Conservation (phyloP, 2,888 invertebrate species). For the Congeria kusceri region DNA sequence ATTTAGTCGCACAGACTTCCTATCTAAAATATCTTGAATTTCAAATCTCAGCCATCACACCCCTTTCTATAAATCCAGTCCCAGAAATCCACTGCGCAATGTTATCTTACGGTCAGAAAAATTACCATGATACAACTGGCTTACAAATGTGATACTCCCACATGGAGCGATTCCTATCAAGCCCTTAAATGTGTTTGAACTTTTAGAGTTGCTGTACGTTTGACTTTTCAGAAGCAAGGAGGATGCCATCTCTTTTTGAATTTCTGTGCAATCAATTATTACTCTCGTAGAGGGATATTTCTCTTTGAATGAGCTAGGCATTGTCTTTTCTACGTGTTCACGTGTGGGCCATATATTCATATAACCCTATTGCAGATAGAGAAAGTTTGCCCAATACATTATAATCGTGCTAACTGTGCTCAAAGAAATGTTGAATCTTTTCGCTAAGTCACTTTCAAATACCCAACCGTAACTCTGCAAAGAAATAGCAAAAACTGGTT, state of each 20-base stretch:
- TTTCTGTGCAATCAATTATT: conserved; percentile 52
- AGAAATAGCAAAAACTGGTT: conserved; percentile 51
- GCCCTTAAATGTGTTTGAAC: conserved; percentile 35
- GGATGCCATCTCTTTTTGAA: conserved; percentile 44
- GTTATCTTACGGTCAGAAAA: conserved; percentile 32
- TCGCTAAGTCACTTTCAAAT: conserved; percentile 41
- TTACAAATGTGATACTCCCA: conserved; percentile 32
- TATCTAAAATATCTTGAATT: conserved; percentile 21
- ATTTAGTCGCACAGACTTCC: background rate
- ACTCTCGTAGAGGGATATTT: conserved; percentile 46
- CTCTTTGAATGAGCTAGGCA: conserved; percentile 43
- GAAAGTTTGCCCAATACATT: conserved; percentile 39
- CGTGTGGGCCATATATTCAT: conserved; percentile 43
- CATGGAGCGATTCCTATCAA: conserved; percentile 28
- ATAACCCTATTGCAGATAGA: conserved; percentile 20
- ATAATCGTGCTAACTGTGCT: conserved; percentile 29
- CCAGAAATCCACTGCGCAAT: conserved; percentile 14
- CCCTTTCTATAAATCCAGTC: conserved; percentile 8
- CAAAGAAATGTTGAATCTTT: conserved; percentile 29
- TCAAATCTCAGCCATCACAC: conserved; percentile 42
- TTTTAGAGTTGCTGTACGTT: conserved; percentile 41
- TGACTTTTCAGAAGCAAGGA: conserved; percentile 25
- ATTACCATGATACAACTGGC: conserved; percentile 34
- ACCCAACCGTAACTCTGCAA: conserved; percentile 42
- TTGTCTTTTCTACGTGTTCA: conserved; percentile 22